Evolutionary conservation across 2,888 invertebrate genomes (phyloP), one percentile per base, ranked within the genome.

Genomic region (Drosophila dives): DNA sequence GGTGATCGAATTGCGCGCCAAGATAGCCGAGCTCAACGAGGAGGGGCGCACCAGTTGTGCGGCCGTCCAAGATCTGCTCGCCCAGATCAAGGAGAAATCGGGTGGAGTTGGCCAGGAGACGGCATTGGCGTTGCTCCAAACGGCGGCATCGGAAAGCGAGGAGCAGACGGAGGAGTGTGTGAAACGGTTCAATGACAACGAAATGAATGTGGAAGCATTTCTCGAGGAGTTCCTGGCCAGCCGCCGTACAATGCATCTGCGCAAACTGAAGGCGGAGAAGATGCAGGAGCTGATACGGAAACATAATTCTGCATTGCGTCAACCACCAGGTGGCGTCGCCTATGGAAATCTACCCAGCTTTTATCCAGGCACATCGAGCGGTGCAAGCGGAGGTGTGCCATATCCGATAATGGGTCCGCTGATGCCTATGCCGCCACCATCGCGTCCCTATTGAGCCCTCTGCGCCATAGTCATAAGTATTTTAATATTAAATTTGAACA

Each of bases 241-340:
- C 72, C 95, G 99, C 53, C 95, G 96, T 86, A 91, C 95, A 42
- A 96, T 97, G 94, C 98, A 98, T 92, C 91, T 96, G 75, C 94
- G 98, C 58, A 96, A 97, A 91, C 96, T 99, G 15, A 99, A 99
- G 94, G 96, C 97, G 0, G 99, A 99, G 78, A 99, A 99, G 94
- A 96, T 99, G 96, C 94, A 95, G 55, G 97, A 97, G 90, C 92
- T 97, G 15, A 93, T 97, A 53, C 93, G 92, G 64, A 81, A 77
- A 20, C 89, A 90, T n/a, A 10, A 42, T 32, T 29, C 81, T 3
- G 45, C 92, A 11, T 79, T 74, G 0, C 81, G 92, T 56, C 83
- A 86, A 34, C 15, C 4, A 5, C 64, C 20, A n/a, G 53, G 23
- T 1, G 77, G 56, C 0, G 45, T 64, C 38, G 81, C 91, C 4